Evolutionary conservation across 2,888 invertebrate species (phyloP).

Genomic region (Arctia plantaginis): DNA sequence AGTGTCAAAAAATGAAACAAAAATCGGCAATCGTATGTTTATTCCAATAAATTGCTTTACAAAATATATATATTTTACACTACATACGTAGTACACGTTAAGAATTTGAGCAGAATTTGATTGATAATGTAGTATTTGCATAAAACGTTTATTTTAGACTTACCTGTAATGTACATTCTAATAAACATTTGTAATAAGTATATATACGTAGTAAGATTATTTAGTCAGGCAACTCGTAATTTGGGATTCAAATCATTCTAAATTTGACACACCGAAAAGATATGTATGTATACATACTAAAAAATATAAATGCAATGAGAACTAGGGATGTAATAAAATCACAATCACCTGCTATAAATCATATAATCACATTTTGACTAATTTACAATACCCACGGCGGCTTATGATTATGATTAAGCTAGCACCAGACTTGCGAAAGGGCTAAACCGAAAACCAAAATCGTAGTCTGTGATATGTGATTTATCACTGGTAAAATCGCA

Average conservation of each 20-base stretch:
- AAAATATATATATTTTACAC: slow-evolving; percentile 44
- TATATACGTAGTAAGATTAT: background rate
- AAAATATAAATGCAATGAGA: too few relatives aligned
- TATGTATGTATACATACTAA: background rate
- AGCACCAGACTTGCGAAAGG: too few relatives aligned
- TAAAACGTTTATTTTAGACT: slow-evolving; percentile 1
- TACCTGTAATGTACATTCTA: background rate
- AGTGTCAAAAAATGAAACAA: slow-evolving; percentile 24
- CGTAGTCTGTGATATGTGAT: too few relatives aligned
- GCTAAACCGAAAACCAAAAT: too few relatives aligned
- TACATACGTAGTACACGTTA: slow-evolving; percentile 10
- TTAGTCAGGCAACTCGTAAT: background rate
- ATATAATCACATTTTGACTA: too few relatives aligned
- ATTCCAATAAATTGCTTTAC: slow-evolving; percentile 43
- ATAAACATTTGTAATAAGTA: background rate
- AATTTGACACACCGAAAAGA: background rate
- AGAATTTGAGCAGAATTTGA: slow-evolving; percentile 36
- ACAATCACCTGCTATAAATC: too few relatives aligned
- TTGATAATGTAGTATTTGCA: background rate
- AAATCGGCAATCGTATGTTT: slow-evolving; percentile 30
- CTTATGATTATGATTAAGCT: too few relatives aligned
- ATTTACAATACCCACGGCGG: too few relatives aligned
- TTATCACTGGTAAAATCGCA: too few relatives aligned
- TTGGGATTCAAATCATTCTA: background rate
- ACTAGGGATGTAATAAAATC: too few relatives aligned